A percentile compares a stretch with the other conserved stretches of the same genome.
Evolutionary conservation across 2,113 vertebrate genomes (phyloP).

Genomic region (Sturnus vulgaris): DNA sequence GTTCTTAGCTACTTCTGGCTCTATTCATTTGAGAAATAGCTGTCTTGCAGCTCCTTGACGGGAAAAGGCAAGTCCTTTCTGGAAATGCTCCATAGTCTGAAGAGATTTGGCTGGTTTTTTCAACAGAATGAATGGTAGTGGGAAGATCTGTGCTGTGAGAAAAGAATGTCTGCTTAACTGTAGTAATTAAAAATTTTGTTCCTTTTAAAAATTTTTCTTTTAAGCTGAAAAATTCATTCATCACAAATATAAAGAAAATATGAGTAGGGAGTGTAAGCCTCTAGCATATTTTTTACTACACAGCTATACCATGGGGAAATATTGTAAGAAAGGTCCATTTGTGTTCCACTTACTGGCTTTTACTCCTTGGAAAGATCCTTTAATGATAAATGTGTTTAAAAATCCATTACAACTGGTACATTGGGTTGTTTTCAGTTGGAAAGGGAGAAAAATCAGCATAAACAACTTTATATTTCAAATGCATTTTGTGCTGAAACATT

Average conservation of each 20-base stretch:
- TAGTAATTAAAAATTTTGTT: neutral
- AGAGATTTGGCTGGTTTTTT: neutral
- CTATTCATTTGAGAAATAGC: neutral
- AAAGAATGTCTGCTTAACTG: neutral
- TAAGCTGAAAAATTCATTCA: neutral
- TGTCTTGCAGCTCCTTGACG: neutral
- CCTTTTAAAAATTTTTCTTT: neutral
- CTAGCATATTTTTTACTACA: neutral
- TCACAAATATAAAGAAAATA: neutral
- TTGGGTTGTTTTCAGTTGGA: conserved; percentile 35
- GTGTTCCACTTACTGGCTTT: neutral
- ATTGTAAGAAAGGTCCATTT: neutral
- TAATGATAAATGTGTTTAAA: conserved; percentile 51
- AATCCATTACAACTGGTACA: conserved; percentile 9
- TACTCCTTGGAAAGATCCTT: neutral
- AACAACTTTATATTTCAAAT: conserved; percentile 60
- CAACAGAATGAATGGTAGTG: neutral
- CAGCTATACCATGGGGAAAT: neutral
- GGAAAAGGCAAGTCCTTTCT: neutral
- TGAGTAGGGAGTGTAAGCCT: neutral
- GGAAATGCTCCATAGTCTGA: neutral
- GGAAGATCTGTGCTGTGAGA: neutral
- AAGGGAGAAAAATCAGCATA: neutral
- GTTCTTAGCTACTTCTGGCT: neutral
- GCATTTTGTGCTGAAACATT: conserved; percentile 44